Percentiles rank a stretch among this genome's conserved stretches.
These are phyloP conservation scores for Amazona vittata DNA, from an alignment of 2,113 vertebrate genomes.

Conservation along the genomic window DNA sequence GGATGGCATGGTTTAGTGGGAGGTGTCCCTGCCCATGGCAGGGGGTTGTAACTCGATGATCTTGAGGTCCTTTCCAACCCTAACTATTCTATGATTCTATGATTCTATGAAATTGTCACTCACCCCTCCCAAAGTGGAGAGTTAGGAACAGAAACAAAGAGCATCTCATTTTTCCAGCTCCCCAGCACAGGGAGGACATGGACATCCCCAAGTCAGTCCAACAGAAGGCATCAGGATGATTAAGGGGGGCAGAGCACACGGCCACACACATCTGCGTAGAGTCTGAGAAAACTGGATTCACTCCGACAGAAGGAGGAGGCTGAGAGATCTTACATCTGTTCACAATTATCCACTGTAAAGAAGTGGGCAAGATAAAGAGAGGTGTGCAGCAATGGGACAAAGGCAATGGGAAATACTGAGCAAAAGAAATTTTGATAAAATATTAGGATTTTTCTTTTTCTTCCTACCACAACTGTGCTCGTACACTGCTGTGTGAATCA, in stretches of 20 bases:
- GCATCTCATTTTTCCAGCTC: neutral
- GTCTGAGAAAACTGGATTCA: neutral
- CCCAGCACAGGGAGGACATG: neutral
- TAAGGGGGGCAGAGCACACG: neutral
- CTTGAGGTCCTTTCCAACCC: too few relatives aligned
- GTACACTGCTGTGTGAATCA: neutral
- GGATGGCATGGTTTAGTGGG: too few relatives aligned
- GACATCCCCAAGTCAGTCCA: neutral
- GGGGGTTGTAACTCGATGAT: too few relatives aligned
- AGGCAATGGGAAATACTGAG: accelerated
- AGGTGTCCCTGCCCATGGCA: too few relatives aligned
- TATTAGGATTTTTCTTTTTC: neutral
- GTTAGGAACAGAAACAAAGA: neutral
- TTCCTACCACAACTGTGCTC: neutral
- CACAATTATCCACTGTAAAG: neutral
- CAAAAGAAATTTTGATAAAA: neutral
- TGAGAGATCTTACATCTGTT: neutral
- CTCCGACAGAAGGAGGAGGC: neutral
- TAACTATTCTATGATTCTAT: too few relatives aligned
- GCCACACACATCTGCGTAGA: neutral
- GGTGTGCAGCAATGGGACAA: neutral
- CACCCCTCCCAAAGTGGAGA: neutral
- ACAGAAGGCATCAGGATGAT: neutral
- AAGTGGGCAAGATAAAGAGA: neutral
- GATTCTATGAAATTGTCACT: neutral